Conservation (phyloP, 2,797 vertebrate species). For the Psittacula echo region DNA sequence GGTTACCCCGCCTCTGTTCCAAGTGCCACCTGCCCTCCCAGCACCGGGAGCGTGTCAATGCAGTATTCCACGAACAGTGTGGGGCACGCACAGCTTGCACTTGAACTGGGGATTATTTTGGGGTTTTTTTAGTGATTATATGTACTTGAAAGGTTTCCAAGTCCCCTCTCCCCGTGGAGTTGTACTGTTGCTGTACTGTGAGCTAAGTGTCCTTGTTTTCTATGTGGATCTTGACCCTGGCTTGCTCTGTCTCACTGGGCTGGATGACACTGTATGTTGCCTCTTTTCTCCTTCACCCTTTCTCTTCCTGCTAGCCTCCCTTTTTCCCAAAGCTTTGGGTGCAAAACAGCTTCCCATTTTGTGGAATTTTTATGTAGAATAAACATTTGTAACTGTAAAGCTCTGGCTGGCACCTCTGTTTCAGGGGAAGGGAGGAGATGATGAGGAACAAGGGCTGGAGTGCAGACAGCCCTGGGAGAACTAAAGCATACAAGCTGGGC, state of each 20-base stretch:
- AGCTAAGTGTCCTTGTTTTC: slow-evolving; percentile 73
- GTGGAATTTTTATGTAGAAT: slow-evolving; percentile 85
- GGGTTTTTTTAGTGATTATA: slow-evolving; percentile 41
- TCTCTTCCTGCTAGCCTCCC: slow-evolving; percentile 45
- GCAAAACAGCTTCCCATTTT: slow-evolving; percentile 80
- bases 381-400: slow-evolving; percentile 82
- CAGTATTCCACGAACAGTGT: slow-evolving; percentile 56
- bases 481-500: background rate
- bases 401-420: background rate
- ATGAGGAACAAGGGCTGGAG: background rate
- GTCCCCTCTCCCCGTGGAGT: slow-evolving; percentile 35
- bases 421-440: background rate
- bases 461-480: background rate
- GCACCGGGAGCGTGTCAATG: background rate
- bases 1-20: slow-evolving; percentile 39
- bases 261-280: slow-evolving; percentile 65
- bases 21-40: slow-evolving; percentile 43
- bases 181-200: slow-evolving; percentile 68
- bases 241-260: slow-evolving; percentile 66
- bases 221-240: slow-evolving; percentile 60
- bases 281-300: slow-evolving; percentile 49
- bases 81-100: slow-evolving; percentile 52
- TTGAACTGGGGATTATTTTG: slow-evolving; percentile 48
- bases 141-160: slow-evolving; percentile 68
- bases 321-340: slow-evolving; percentile 74